phyloP scores from a whole-genome alignment of 2,113 vertebrate species.

The Todiramphus saurophagus region DNA sequence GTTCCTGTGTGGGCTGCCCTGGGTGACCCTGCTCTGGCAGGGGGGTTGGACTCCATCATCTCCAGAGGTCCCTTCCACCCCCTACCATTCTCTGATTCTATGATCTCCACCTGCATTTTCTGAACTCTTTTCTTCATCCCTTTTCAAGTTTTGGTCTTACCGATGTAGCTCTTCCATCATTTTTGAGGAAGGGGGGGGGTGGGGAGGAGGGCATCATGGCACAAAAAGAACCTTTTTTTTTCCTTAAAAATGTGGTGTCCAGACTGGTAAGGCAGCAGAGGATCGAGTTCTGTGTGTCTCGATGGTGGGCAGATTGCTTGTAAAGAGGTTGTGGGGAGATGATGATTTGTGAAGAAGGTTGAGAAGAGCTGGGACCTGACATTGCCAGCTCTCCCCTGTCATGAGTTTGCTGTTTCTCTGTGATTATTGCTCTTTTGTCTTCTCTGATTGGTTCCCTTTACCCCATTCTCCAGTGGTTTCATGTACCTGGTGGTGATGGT shows the following conservation, averaged over 20 bases:
- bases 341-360: not conserved
- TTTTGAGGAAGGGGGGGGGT: no score
- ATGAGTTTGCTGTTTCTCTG: not conserved
- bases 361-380: not conserved
- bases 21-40: no score
- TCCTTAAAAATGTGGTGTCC: not conserved
- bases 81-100: no score
- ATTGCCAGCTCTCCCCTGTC: not conserved
- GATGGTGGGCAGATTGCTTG: not conserved
- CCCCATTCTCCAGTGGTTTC: not conserved
- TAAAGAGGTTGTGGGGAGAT: not conserved
- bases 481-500: not conserved
- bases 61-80: no score
- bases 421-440: not conserved
- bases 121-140: not conserved
- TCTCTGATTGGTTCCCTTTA: not conserved
- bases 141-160: not conserved
- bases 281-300: not conserved
- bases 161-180: not conserved
- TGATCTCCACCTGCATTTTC: not conserved
- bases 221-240: not conserved
- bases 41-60: no score
- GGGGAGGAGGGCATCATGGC: no score
- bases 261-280: not conserved
- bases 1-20: no score